Base-by-base conservation (phyloP, 1,140 invertebrate species). In the Danaus melanippus region DNA sequence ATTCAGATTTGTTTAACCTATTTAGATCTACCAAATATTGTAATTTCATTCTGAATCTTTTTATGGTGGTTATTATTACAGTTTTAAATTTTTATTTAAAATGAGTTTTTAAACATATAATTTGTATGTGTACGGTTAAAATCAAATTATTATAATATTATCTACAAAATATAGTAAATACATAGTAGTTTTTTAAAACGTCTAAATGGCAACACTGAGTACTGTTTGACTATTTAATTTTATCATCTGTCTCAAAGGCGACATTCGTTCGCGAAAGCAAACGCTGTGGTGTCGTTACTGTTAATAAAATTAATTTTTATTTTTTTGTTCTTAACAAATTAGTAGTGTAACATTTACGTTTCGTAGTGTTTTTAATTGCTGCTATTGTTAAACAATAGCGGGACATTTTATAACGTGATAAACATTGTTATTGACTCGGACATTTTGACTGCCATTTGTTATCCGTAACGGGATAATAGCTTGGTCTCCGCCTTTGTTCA, bases 391-490 rank as follows among this genome's bases (percentile, higher is more conserved):
- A 62, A 67, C 68, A 78, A 70, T 76, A 84, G 68, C 67, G 70
- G 56, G 60, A 68, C 59, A 68, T 60, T 74, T 71, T 66, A 59
- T 53, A 70, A 69, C 67, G 67, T 73, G 79, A 70, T 53, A 71
- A 65, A 64, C 57, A 67, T 64, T 66, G 71, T 74, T 65, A 57
- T 73, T 74, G 63, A 62, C 60, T 65, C 64, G 67, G 56, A 75
- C 74, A 67, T 64, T 77, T 74, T 78, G 77, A 77, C 79, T 84
- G 73, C 79, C 79, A 79, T 86, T 79, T 58, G 64, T 74, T 83
- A 79, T 82, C 76, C 79, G 73, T 85, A 86, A 87, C 84, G 85
- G 85, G 85, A 86, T 86, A 87, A 81, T 79, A 76, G 82, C 81
- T 80, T 84, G 74, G 77, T 80, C 74, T 80, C 66, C 70, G 78